A percentile compares a stretch with the other conserved stretches of the same genome.
Evolutionary conservation across 2,797 vertebrate genomes (phyloP).

Genomic region (Octomys mimax): DNA sequence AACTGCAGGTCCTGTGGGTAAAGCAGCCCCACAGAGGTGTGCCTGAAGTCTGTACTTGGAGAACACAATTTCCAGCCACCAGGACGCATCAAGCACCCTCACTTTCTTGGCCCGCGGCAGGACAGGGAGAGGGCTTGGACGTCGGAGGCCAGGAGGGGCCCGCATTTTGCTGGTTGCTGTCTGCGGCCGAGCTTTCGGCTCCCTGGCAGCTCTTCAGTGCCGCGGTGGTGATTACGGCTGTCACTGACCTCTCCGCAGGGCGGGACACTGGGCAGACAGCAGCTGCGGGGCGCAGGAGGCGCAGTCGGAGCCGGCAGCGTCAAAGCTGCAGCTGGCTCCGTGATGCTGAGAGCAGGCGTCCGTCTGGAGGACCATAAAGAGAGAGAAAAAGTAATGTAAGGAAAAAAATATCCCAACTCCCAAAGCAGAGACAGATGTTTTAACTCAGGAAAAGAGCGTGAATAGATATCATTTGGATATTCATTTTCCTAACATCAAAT

Average conservation of each 20-base stretch:
- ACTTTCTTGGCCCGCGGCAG: not conserved
- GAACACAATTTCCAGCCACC: not conserved
- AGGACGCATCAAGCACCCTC: not conserved
- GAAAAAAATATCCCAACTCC: slow-evolving; percentile 1
- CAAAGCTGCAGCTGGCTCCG: slow-evolving; percentile 58
- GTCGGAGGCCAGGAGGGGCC: not conserved
- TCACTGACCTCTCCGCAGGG: slow-evolving; percentile 55
- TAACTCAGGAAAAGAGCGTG: slow-evolving; percentile 60
- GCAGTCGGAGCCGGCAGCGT: slow-evolving; percentile 36
- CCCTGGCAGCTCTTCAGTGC: slow-evolving; percentile 11
- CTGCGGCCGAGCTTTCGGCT: slow-evolving; percentile 24
- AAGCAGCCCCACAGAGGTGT: not conserved
- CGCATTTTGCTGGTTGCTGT: not conserved
- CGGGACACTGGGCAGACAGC: not conserved
- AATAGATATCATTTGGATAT: slow-evolving; percentile 27
- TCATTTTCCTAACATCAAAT: slow-evolving; percentile 35
- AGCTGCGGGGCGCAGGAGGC: not conserved
- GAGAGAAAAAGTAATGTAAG: slow-evolving; percentile 34
- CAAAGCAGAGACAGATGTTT: slow-evolving; percentile 74
- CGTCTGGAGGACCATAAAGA: slow-evolving; percentile 59
- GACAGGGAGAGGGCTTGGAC: not conserved
- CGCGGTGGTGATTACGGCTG: not conserved
- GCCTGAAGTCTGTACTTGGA: not conserved
- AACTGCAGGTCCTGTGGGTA: not conserved
- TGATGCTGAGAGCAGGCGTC: not conserved